Base-by-base conservation (phyloP, 2,113 vertebrate species). In the Origma solitaria region DNA sequence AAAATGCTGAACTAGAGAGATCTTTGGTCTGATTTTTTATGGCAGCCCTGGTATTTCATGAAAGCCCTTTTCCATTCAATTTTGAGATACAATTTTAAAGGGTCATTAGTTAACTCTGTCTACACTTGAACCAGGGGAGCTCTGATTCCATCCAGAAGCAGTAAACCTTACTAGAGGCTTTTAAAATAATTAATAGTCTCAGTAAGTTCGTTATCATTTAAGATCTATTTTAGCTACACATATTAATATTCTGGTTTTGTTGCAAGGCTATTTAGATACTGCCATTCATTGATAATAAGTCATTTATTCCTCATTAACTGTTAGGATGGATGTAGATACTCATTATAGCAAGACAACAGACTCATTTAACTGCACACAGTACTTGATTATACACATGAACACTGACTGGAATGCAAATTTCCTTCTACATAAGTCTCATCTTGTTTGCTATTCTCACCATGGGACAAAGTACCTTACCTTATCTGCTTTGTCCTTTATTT, bases 241-340 rank as follows among this genome's bases (percentile, higher is more conserved):
- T 95, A 97, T 98, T 98, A 98, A 98, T 98, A 98, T 98, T 98
- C 97, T 97, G 97, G 61, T 98, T 98, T 97, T 97, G 96, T 98
- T 97, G 79, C 96, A 94, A 79, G 96, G 97, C 97, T 97, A 97
- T 98, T 98, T 98, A 98, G 96, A 97, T 96, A 97, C 97, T 98
- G 97, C 53, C 95, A 97, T 97, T 98, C 97, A 95, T 94, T 97
- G 97, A 97, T 98, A 98, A 97, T 98, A 98, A 97, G 97, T 98
- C 97, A 98, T 98, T 98, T 98, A 98, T 98, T 98, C 97, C 96
- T 98, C 97, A 98, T 98, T 98, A 98, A 96, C 92, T 97, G 91
- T 96, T 96, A 95, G 97, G 94, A 97, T 98, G 90, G 97, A 97
- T 98, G 97, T 97, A 97, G 98, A 97, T 98, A 97, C 96, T 98